A percentile compares a stretch with the other conserved stretches of the same genome.
Conservation (phyloP, 1,140 invertebrate species). For the Diprion similis region DNA sequence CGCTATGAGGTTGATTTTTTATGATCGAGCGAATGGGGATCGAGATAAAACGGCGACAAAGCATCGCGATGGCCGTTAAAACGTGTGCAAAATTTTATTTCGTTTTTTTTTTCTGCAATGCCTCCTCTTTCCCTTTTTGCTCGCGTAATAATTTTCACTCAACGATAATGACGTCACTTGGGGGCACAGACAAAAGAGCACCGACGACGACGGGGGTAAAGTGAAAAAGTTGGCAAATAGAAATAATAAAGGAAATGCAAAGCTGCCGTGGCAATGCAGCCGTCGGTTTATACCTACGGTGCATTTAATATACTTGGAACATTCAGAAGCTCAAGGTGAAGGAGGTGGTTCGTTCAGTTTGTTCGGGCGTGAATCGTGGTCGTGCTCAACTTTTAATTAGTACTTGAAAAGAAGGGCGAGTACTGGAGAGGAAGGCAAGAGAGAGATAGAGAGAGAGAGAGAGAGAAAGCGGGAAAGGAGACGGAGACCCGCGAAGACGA, state of each 20-base stretch:
- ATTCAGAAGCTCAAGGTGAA: not conserved
- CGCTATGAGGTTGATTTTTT: too few relatives aligned
- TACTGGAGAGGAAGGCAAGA: too few relatives aligned
- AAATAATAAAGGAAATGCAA: not conserved
- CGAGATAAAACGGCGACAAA: too few relatives aligned
- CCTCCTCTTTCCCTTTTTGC: not conserved
- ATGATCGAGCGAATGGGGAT: too few relatives aligned
- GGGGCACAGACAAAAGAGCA: not conserved
- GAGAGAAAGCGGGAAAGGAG: too few relatives aligned
- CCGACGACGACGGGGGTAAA: not conserved
- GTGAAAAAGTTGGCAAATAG: not conserved
- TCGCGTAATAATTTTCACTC: not conserved
- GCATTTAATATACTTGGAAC: too few relatives aligned
- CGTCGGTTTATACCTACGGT: too few relatives aligned
- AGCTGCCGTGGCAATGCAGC: not conserved
- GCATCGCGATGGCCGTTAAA: too few relatives aligned
- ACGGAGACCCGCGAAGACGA: too few relatives aligned
- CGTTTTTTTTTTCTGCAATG: not conserved
- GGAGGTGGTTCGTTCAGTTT: not conserved
- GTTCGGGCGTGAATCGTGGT: not conserved
- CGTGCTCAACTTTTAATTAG: not conserved
- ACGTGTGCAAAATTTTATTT: too few relatives aligned
- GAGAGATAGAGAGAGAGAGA: too few relatives aligned
- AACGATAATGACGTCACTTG: not conserved
- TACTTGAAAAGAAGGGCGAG: slow-evolving; percentile 3